Evolutionary conservation across 2,888 invertebrate species (phyloP), one percentile per base, ranked within the genome.

Genomic region (Phaedon cochleariae): DNA sequence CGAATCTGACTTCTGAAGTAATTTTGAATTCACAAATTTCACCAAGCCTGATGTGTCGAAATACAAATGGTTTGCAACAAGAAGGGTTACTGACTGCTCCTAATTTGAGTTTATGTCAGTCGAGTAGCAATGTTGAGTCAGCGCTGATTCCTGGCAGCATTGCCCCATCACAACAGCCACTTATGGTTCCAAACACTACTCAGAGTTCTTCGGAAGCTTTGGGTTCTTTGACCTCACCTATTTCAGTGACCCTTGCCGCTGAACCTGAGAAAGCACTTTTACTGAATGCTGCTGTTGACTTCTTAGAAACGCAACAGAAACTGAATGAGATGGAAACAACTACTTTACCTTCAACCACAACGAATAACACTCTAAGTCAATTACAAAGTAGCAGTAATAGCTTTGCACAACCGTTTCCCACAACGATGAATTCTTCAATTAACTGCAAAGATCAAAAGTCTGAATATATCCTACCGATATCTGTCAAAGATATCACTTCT

Each of bases 191-290:
- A 9, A 59, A 46, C 48, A 12, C 59, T 9, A 5, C 64, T n/a
- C 54, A 48, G 20, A 61, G 6, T 57, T 12, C 55, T 22, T 7
- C 55, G 7, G 55, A 55, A 55, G 55, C 26, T 21, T 29, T 65
- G 5, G 62, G 65, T 12, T 51, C 74, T n/a, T 41, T 72, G 62
- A 69, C 72, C 59, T 66, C 72, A 58, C 71, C 75, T 21, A 69
- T 75, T 20, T 58, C 72, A 12, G 70, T 72, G 51, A 80, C 84
- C 22, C 62, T 77, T 7, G 87, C 88, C 49, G 86, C 87, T 1
- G 87, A 89, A 26, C 88, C 90, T 26, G 90, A 90, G 73, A 92
- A 92, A 72, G 90, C 90, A n/a, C 90, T 92, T 87, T 87, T 92
- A 49, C 85, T 92, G 59, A 90, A 90, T 79, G 92, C 92, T 5